Conservation (phyloP, 2,113 vertebrate species). For the Ariopsis seemanni region DNA sequence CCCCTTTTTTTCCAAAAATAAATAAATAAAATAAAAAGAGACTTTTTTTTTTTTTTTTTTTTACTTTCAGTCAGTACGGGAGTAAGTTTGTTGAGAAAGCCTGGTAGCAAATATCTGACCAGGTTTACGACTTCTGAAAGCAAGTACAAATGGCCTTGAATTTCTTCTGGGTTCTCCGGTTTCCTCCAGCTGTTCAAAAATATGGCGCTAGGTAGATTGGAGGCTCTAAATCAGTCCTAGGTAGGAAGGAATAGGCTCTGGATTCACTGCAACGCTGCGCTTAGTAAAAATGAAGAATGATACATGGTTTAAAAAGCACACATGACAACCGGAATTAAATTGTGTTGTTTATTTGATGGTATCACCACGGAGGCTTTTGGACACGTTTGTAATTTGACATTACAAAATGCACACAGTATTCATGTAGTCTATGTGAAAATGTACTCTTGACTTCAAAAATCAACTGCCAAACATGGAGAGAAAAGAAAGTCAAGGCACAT, state of each 20-base stretch:
- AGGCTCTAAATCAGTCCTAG: background rate
- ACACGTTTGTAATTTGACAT: slow-evolving; percentile 25
- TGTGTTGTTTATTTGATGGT: slow-evolving; percentile 53
- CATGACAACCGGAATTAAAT: background rate
- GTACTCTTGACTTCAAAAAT: slow-evolving; percentile 47
- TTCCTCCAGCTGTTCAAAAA: background rate
- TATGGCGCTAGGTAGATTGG: background rate
- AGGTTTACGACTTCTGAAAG: background rate
- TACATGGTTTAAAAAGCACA: background rate
- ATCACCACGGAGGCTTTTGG: slow-evolving; percentile 42
- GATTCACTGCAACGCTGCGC: background rate
- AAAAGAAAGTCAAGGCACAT: slow-evolving; percentile 53
- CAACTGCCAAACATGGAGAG: slow-evolving; percentile 37
- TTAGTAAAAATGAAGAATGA: background rate
- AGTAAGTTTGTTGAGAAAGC: background rate
- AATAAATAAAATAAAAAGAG: background rate
- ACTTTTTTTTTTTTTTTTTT: background rate
- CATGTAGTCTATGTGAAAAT: slow-evolving; percentile 35
- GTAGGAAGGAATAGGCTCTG: background rate
- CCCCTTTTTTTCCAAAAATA: too few species aligned
- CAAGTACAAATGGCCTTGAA: background rate
- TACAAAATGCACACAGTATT: slow-evolving; percentile 54
- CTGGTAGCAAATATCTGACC: background rate
- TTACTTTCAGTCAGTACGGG: background rate
- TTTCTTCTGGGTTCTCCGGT: background rate